A percentile compares a stretch with the other conserved stretches of the same genome.
Conservation (phyloP, 2,797 vertebrate genomes). For the Trachurus trachurus region DNA sequence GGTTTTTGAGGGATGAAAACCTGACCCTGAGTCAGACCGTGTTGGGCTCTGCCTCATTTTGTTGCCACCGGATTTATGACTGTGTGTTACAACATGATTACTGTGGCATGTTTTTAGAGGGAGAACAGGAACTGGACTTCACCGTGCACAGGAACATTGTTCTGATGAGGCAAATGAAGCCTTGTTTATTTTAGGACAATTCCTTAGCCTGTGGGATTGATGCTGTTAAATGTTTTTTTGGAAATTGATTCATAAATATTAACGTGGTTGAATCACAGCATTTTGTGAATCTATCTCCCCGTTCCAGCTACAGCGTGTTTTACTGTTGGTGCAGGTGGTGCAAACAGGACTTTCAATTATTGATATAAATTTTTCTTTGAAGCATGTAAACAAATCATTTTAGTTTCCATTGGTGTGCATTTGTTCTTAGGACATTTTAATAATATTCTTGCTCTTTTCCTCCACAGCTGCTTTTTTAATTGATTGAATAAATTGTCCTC, state of each 20-base stretch:
- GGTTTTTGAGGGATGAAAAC: not conserved
- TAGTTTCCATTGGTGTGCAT: not conserved
- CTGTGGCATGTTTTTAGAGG: not conserved
- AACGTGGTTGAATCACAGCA: not conserved
- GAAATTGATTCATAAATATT: not conserved
- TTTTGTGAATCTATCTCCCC: not conserved
- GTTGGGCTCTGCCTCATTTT: not conserved
- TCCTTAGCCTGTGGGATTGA: not conserved
- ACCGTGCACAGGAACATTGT: not conserved
- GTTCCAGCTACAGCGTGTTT: not conserved
- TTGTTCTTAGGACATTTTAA: not conserved
- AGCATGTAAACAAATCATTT: not conserved
- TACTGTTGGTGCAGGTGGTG: not conserved
- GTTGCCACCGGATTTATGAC: not conserved
- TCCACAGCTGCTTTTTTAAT: not conserved
- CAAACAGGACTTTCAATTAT: not conserved
- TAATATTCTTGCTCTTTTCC: not conserved
- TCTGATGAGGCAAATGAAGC: not conserved
- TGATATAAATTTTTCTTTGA: not conserved
- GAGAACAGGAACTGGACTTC: not conserved
- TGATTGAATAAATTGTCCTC: not conserved
- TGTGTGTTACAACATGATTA: not conserved
- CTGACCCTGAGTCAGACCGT: not conserved
- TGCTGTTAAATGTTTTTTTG: not conserved
- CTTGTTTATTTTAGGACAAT: not conserved